These are phyloP conservation scores for Adrianichthys oophorus DNA, from an alignment of 2,797 vertebrate genomes.

Conservation along the genomic window DNA sequence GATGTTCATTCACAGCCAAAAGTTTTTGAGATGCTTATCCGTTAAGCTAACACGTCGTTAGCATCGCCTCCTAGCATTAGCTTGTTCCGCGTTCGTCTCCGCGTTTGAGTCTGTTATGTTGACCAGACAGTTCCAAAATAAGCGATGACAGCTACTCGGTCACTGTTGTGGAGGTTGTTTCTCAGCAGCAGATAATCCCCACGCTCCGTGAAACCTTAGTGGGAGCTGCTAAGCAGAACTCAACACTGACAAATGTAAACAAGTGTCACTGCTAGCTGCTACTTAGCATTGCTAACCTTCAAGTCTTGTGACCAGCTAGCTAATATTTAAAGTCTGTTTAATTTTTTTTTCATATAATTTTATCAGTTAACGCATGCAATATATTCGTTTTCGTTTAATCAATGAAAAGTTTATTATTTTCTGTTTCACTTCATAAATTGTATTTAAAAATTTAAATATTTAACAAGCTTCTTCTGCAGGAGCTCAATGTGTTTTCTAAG, in stretches of 20 bases:
- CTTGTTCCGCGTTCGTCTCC: constrained; percentile 40
- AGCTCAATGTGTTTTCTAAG: no score
- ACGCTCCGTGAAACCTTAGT: no score
- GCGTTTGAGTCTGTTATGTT: neutral
- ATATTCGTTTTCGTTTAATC: neutral
- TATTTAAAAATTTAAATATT: no score
- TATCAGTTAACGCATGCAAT: neutral
- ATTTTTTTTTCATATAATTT: no score
- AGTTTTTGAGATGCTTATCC: no score
- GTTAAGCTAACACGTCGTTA: neutral
- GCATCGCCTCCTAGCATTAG: constrained; percentile 2
- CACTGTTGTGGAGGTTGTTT: neutral
- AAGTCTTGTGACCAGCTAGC: constrained; percentile 34
- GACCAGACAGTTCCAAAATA: neutral
- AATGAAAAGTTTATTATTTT: no score
- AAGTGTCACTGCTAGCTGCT: constrained; percentile 9
- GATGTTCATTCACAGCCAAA: neutral
- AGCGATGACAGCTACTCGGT: accelerated
- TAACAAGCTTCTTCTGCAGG: no score
- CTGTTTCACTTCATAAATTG: no score
- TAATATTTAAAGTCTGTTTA: neutral
- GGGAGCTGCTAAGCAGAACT: no score
- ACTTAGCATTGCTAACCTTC: neutral
- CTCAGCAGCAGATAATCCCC: no score
- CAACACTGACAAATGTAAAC: neutral